Evolutionary conservation across 2,797 vertebrate species (phyloP), one percentile per base, ranked within the genome.

Genomic region (Botia almorhae): DNA sequence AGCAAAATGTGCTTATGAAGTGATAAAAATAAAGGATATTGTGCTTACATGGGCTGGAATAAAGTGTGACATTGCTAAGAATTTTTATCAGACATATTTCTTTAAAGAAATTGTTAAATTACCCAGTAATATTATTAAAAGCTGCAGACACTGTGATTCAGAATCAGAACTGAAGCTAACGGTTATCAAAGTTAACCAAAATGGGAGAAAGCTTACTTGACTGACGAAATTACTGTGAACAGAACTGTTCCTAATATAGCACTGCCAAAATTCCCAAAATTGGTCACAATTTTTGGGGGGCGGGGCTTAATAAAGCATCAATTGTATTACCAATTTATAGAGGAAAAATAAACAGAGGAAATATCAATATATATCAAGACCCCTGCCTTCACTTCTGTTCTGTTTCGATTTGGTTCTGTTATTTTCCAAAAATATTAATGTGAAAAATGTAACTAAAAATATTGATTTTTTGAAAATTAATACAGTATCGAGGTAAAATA

Each of bases 1-100:
- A 56, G 55, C 83, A 74, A 83, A 53, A 92, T 58, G 39, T 50
- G n/a, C 46, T 51, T 10, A 56, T 39, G 33, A 39, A 43, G 50
- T 0, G 65, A 8, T 55, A 6, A 53, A 67, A 14, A 0, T 1
- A 76, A 43, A 23, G 26, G 17, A 16, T 48, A 61, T 61, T 61
- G 26, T 74, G 60, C 56, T 29, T n/a, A 13, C 4, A 26, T n/a
- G 56, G 10, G 4, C 16, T 60, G 21, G 58, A 73, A 73, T 60
- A 2, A 60, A 73, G 29, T 71, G 16, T 58, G 19, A 43, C n/a
- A 19, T 72, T 13, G 13, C 19, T 46, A 29, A 61, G 46, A 36
- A 29, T 51, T n/a, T 69, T 69, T 50, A 50, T 50, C 48, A 12
- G 23, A 1, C 1, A 33, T 53, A 7, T n/a, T 53, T 70, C 8